Evolutionary conservation across 1,140 invertebrate genomes (phyloP).

Genomic region (Phymastichus coffea): DNA sequence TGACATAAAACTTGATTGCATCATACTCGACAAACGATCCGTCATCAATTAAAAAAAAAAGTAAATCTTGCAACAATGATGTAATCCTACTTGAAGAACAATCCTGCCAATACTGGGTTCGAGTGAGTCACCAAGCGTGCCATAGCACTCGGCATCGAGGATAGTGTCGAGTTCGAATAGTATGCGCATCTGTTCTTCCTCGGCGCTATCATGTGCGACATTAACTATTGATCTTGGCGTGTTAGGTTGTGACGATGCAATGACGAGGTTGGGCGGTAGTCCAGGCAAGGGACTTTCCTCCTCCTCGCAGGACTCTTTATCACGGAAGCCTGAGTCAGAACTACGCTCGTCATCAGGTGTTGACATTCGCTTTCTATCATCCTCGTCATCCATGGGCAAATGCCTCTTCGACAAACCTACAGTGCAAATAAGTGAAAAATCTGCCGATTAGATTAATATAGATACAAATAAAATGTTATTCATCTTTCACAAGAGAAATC

Average conservation of each 20-base stretch:
- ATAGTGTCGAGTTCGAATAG: slow-evolving; percentile 50
- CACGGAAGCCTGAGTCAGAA: slow-evolving; percentile 59
- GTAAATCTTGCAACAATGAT: too few species aligned
- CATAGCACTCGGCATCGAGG: slow-evolving; percentile 49
- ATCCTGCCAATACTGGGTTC: too few species aligned
- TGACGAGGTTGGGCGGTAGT: slow-evolving; percentile 19
- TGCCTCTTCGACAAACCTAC: slow-evolving; percentile 14
- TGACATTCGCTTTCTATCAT: slow-evolving; percentile 52
- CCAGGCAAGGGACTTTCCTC: slow-evolving; percentile 49
- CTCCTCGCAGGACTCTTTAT: slow-evolving; percentile 59
- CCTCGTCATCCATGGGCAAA: slow-evolving; percentile 47
- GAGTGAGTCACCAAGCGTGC: slow-evolving; percentile 38
- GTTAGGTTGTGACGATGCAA: slow-evolving; percentile 21
- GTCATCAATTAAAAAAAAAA: too few species aligned
- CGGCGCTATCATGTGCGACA: slow-evolving; percentile 33
- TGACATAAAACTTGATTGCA: too few species aligned
- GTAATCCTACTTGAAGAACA: too few species aligned
- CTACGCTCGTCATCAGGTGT: slow-evolving; percentile 60
- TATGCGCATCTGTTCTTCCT: slow-evolving; percentile 50
- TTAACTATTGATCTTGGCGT: slow-evolving; percentile 3
- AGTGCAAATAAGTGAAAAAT: too few species aligned
- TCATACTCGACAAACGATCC: too few species aligned
- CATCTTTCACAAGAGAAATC: too few species aligned
- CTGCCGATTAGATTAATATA: too few species aligned
- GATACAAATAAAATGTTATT: too few species aligned